Evolutionary conservation across 2,888 invertebrate genomes (phyloP).

Genomic region (Cyclophora albipunctata): DNA sequence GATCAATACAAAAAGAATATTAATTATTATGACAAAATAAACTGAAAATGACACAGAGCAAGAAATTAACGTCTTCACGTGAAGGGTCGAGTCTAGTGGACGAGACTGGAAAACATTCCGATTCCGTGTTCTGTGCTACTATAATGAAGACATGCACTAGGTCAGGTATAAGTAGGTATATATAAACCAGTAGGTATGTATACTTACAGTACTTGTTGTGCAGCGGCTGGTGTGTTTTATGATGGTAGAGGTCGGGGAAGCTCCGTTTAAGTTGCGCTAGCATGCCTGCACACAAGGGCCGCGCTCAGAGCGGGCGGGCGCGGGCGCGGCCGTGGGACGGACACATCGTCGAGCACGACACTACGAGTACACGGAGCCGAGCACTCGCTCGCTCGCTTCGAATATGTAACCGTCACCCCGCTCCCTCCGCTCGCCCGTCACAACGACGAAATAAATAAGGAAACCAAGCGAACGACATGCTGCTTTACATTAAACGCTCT

Average conservation of each 20-base stretch:
- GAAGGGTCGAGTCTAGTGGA: too few relatives aligned
- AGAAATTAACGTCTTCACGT: too few relatives aligned
- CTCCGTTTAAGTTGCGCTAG: slow-evolving; percentile 91
- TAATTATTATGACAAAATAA: too few relatives aligned
- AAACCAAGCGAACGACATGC: slow-evolving; percentile 61
- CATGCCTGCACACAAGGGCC: slow-evolving; percentile 85
- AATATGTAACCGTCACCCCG: slow-evolving; percentile 16
- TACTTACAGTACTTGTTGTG: slow-evolving; percentile 82
- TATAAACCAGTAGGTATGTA: slow-evolving; percentile 37
- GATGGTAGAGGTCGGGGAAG: slow-evolving; percentile 88
- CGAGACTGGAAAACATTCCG: too few relatives aligned
- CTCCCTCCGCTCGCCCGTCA: slow-evolving; percentile 36
- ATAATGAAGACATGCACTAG: slow-evolving; percentile 43
- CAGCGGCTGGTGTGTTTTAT: slow-evolving; percentile 84
- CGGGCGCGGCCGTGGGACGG: slow-evolving; percentile 40
- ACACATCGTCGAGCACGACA: slow-evolving; percentile 12
- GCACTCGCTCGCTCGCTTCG: background rate
- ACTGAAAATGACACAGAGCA: too few relatives aligned
- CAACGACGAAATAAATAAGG: slow-evolving; percentile 51
- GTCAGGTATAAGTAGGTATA: too few relatives aligned
- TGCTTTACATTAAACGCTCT: slow-evolving; percentile 41
- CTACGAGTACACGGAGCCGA: background rate
- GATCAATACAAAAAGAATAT: too few relatives aligned
- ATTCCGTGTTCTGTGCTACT: slow-evolving; percentile 4
- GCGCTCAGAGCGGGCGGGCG: slow-evolving; percentile 64